Conservation (phyloP, 2,113 vertebrate genomes). For the Hippocampus zosterae region DNA sequence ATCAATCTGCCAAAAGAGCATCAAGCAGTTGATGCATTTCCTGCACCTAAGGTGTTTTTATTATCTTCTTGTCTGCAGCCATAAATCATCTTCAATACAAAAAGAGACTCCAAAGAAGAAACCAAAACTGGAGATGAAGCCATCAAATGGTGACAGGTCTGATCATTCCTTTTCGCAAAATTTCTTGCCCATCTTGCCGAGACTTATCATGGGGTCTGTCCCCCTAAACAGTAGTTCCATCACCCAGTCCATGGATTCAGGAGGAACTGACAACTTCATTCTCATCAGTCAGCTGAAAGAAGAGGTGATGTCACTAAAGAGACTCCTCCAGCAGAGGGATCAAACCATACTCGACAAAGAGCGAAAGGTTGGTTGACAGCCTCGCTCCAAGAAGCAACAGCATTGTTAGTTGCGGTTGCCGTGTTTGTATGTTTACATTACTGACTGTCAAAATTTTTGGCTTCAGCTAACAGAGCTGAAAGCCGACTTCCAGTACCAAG, state of each 20-base stretch:
- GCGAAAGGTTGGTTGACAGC: constrained; percentile 79
- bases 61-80: constrained; percentile 74
- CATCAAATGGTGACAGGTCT: constrained; percentile 99
- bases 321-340: constrained; percentile 94
- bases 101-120: constrained; percentile 99
- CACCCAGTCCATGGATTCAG: constrained; percentile 96
- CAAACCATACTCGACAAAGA: constrained; percentile 97
- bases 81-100: constrained; percentile 98
- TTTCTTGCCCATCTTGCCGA: neutral
- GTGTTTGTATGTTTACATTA: neutral
- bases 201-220: neutral
- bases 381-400: neutral
- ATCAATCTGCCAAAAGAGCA: neutral
- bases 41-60: neutral
- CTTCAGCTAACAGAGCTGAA: constrained; percentile 92
- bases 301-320: constrained; percentile 97
- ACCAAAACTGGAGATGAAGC: constrained; percentile 99
- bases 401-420: neutral
- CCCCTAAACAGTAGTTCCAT: constrained; percentile 86
- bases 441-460: constrained; percentile 16
- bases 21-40: neutral
- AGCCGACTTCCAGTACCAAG: constrained; percentile 98
- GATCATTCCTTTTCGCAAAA: neutral
- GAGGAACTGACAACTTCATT: constrained; percentile 98
- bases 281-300: constrained; percentile 99